A percentile compares a stretch with the other conserved stretches of the same genome.
Evolutionary conservation across 2,113 vertebrate species (phyloP).

Genomic region (Prionailurus viverrinus): DNA sequence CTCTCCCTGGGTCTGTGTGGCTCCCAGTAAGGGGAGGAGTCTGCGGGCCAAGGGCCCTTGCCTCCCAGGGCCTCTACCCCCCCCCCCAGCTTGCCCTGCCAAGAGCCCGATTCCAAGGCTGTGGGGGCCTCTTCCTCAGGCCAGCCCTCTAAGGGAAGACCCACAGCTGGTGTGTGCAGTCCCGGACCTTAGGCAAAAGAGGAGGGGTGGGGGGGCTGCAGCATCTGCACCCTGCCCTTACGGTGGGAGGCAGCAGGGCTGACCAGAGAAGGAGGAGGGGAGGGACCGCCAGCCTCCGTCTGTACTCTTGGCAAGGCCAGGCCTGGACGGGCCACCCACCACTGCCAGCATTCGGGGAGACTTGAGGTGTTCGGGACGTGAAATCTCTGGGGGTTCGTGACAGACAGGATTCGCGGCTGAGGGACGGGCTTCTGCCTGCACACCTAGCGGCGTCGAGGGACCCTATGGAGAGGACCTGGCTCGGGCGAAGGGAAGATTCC

Average conservation of each 20-base stretch:
- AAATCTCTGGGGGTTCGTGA: background rate
- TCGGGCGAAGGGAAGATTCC: background rate
- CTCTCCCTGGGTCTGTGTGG: background rate
- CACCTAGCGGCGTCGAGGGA: accelerated
- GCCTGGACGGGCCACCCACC: accelerated
- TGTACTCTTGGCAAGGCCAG: accelerated
- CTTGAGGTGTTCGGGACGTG: background rate
- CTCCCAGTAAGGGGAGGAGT: background rate
- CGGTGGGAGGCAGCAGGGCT: background rate
- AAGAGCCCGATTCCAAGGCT: background rate
- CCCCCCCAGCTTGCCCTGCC: too few relatives aligned
- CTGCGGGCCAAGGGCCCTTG: background rate
- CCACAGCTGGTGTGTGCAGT: accelerated
- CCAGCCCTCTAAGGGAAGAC: too few relatives aligned
- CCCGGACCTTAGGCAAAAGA: background rate
- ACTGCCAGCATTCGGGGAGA: background rate
- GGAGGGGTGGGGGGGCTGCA: accelerated
- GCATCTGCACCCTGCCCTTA: background rate
- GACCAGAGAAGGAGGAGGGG: too few relatives aligned
- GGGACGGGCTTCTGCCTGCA: background rate
- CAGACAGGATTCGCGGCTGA: background rate
- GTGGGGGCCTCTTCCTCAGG: background rate
- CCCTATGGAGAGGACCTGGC: background rate
- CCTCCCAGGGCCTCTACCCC: background rate
- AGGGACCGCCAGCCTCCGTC: accelerated